phyloP scores from a whole-genome alignment of 2,888 invertebrate genomes.

The Dolomedes plantarius region DNA sequence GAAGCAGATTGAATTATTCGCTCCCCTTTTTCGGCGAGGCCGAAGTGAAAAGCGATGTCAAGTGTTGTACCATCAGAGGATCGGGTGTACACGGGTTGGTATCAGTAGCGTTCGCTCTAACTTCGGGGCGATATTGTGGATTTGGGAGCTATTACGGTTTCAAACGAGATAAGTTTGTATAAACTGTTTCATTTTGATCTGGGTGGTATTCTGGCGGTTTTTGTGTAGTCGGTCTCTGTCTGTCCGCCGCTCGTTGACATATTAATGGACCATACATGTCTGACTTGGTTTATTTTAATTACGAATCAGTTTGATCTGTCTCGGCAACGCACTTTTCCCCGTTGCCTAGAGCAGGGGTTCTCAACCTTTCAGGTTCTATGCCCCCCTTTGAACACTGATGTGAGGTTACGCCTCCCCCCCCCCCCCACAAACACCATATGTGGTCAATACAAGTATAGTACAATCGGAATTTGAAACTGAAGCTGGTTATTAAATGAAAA shows the following conservation, averaged over 20 bases:
- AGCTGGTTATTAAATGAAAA: no score
- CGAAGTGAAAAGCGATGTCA: neutral
- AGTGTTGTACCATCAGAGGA: constrained; percentile 14
- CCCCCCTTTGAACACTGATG: no score
- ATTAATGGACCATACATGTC: neutral
- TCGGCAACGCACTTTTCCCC: no score
- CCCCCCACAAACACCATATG: no score
- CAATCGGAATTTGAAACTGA: no score
- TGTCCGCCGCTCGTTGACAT: neutral
- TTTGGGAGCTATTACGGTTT: neutral
- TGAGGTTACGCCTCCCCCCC: no score
- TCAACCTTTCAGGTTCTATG: no score
- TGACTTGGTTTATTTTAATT: neutral
- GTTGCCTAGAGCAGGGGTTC: no score
- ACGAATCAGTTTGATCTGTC: no score
- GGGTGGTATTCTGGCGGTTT: neutral
- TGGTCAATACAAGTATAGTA: no score
- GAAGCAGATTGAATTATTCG: neutral
- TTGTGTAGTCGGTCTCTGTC: neutral
- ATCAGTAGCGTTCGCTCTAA: neutral
- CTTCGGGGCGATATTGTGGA: neutral
- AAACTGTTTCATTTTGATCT: neutral
- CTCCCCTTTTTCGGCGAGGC: neutral
- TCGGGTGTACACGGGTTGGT: neutral
- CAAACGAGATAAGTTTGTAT: neutral